Conservation (phyloP, 2,888 invertebrate species). For the Ormia ochracea region DNA sequence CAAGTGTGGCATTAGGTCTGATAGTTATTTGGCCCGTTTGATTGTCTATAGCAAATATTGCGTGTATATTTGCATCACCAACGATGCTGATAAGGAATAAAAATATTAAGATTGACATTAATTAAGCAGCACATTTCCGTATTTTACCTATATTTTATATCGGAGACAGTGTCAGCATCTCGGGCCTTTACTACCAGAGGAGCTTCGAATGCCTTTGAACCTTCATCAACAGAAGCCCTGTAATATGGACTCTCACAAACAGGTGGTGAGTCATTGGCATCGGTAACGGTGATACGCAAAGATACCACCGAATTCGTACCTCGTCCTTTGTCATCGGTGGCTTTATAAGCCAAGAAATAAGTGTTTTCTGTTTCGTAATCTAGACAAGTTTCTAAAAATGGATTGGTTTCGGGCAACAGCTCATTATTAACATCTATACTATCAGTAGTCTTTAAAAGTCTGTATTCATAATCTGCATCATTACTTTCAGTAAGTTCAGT, state of each 20-base stretch:
- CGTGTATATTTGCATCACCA: slow-evolving; percentile 72
- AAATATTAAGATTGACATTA: neutral
- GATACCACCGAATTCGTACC: slow-evolving; percentile 88
- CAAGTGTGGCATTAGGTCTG: slow-evolving; percentile 73
- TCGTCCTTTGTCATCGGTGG: slow-evolving; percentile 88
- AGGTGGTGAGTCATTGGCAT: slow-evolving; percentile 94
- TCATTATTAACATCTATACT: slow-evolving; percentile 65
- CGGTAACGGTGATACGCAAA: slow-evolving; percentile 86
- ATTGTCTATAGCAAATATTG: slow-evolving; percentile 75
- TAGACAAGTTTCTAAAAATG: slow-evolving; percentile 84
- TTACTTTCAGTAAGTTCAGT: slow-evolving; percentile 68
- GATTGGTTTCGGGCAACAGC: slow-evolving; percentile 47
- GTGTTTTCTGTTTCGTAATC: slow-evolving; percentile 90
- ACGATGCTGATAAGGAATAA: slow-evolving; percentile 68
- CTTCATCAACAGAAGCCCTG: slow-evolving; percentile 90
- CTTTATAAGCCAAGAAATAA: slow-evolving; percentile 91
- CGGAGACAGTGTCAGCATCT: slow-evolving; percentile 89
- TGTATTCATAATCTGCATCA: slow-evolving; percentile 72
- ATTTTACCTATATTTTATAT: slow-evolving; percentile 82
- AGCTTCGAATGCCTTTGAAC: slow-evolving; percentile 89
- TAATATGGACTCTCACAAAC: slow-evolving; percentile 87
- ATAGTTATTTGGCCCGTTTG: slow-evolving; percentile 75
- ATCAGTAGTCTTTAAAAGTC: slow-evolving; percentile 66
- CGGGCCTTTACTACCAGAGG: slow-evolving; percentile 84
- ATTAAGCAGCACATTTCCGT: too few relatives aligned